Evolutionary conservation across 37 sponge, comb jelly and placozoan species (phyloP), one percentile per base, ranked within the genome.

Genomic region (Eunapius fragilis): DNA sequence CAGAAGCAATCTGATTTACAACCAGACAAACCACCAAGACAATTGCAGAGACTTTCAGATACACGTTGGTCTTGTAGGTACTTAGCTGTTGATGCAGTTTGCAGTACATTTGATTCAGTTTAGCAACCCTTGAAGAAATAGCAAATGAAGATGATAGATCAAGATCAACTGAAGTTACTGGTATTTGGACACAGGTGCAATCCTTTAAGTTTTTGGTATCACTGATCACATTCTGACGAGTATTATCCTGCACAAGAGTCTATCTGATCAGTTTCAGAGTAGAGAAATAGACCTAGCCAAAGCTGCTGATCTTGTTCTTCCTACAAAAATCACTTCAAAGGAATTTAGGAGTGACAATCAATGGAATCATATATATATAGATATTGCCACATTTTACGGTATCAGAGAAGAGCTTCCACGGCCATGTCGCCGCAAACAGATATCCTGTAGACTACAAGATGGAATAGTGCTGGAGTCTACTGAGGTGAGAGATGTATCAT

Each of bases 61-160:
- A 92, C 92, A 45, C 88, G 85, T 36, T 92, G 92, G 92, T 76
- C 92, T 68, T 92, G 92, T 83, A n/a, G n/a, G n/a, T n/a, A n/a
- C n/a, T n/a, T n/a, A n/a, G n/a, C 92, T 37, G 85, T 83, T 84
- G 84, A 83, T 83, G 74, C 88, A 78, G 67, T 84, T 37, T 87
- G 84, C 67, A 82, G 81, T 84, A 84, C 92, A 79, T 92, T 84
- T 79, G 92, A 45, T 45, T 45, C 47, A 45, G 47, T 45, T 45
- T 45, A 45, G 47, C 47, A 45, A 45, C 47, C 47, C 47, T 45
- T 45, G 47, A 45, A 45, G 47, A 45, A 45, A 92, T 92, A 79
- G 84, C 85, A 67, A 84, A 92, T 84, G 83, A n/a, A n/a, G n/a
- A n/a, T n/a, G n/a, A n/a, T n/a, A n/a, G n/a, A n/a, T n/a, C n/a